phyloP scores from a whole-genome alignment of 2,113 vertebrate genomes.

The Poecile atricapillus region DNA sequence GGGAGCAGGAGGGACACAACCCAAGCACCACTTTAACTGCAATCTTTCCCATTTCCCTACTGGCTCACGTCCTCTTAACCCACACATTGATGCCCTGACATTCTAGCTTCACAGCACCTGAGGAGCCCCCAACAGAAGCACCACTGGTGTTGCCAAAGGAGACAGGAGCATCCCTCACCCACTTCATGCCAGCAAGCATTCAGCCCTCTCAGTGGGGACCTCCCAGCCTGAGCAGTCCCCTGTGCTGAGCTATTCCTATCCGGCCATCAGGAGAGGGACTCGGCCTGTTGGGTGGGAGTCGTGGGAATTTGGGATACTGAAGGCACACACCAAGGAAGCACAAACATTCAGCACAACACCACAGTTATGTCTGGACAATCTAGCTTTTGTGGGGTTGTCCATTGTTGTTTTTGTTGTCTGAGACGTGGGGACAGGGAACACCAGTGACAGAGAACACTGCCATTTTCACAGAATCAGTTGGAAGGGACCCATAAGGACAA shows the following conservation, averaged over 20 bases:
- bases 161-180: neutral
- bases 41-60: neutral
- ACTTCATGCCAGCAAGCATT: rapidly evolving
- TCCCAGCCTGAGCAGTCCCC: neutral
- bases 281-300: rapidly evolving
- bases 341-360: neutral
- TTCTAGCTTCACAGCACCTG: neutral
- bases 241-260: neutral
- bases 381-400: neutral
- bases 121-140: neutral
- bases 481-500: neutral
- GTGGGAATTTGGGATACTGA: neutral
- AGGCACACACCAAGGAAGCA: neutral
- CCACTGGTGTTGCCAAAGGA: neutral
- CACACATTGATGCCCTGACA: rapidly evolving
- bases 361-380: neutral
- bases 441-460: neutral
- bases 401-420: neutral
- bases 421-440: neutral
- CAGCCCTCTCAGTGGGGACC: neutral
- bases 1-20: neutral
- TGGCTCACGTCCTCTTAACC: neutral
- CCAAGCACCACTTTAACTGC: neutral
- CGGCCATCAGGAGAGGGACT: neutral
- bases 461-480: neutral